Conservation (phyloP, 1,140 invertebrate species). For the Heliconius himera region DNA sequence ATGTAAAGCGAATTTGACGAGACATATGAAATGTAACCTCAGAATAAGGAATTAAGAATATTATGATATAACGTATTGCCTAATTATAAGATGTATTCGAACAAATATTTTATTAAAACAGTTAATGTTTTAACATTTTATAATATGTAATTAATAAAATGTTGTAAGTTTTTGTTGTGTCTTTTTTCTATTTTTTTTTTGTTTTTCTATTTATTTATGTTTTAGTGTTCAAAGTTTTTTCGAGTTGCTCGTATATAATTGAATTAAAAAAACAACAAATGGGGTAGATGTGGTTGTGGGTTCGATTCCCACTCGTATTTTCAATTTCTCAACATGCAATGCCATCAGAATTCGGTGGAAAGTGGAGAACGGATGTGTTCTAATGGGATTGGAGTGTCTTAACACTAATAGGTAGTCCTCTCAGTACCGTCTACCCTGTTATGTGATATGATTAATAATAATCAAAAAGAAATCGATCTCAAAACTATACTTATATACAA, state of each 20-base stretch:
- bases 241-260: too few species aligned
- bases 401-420: too few species aligned
- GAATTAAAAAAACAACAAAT: too few species aligned
- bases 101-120: slow-evolving; percentile 37
- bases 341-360: too few species aligned
- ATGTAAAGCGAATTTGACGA: slow-evolving; percentile 17
- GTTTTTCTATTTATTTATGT: neutral
- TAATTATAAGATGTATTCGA: slow-evolving; percentile 42
- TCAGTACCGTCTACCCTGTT: too few species aligned
- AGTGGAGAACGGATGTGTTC: too few species aligned
- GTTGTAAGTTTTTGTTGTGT: slow-evolving; percentile 23
- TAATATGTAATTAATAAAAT: slow-evolving; percentile 37
- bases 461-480: too few species aligned
- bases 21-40: slow-evolving; percentile 41
- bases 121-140: slow-evolving; percentile 41
- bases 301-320: neutral
- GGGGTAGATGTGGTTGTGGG: neutral
- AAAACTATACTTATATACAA: too few species aligned
- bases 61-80: slow-evolving; percentile 36
- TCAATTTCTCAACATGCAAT: neutral
- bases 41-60: slow-evolving; percentile 44
- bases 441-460: too few species aligned
- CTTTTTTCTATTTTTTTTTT: neutral
- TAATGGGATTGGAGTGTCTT: too few species aligned
- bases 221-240: too few species aligned